phyloP scores from a whole-genome alignment of 2,797 vertebrate genomes.

The Acomys russatus region DNA sequence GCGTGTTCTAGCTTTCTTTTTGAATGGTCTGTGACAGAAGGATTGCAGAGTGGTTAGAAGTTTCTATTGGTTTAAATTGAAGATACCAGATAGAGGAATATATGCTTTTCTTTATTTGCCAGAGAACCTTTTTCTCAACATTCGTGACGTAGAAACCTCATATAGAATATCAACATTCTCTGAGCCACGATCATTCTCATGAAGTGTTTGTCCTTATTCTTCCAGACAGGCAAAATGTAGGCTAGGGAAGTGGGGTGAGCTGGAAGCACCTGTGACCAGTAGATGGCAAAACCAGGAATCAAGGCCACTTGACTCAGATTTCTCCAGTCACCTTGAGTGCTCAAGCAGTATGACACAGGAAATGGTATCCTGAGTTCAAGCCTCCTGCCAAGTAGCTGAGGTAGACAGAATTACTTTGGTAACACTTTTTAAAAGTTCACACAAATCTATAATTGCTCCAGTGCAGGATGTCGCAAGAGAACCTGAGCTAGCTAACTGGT shows the following conservation, averaged over 20 bases:
- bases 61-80: neutral
- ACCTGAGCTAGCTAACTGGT: neutral
- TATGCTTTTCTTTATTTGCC: neutral
- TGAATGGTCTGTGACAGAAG: neutral
- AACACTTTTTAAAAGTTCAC: neutral
- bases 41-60: neutral
- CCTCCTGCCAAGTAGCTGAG: neutral
- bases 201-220: neutral
- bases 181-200: neutral
- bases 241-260: neutral
- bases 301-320: neutral
- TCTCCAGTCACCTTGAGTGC: neutral
- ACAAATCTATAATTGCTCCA: neutral
- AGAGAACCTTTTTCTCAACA: neutral
- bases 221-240: neutral
- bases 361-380: neutral
- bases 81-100: neutral
- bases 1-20: neutral
- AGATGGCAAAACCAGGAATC: neutral
- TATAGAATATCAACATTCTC: neutral
- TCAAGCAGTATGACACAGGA: neutral
- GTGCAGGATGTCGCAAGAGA: neutral
- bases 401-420: neutral
- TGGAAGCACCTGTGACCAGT: neutral
- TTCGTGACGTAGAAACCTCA: neutral